Percentiles rank a stretch among this genome's conserved stretches.
These are phyloP conservation scores for Drosophila santomea DNA, from an alignment of 1,140 invertebrate species.

Conservation along the genomic window DNA sequence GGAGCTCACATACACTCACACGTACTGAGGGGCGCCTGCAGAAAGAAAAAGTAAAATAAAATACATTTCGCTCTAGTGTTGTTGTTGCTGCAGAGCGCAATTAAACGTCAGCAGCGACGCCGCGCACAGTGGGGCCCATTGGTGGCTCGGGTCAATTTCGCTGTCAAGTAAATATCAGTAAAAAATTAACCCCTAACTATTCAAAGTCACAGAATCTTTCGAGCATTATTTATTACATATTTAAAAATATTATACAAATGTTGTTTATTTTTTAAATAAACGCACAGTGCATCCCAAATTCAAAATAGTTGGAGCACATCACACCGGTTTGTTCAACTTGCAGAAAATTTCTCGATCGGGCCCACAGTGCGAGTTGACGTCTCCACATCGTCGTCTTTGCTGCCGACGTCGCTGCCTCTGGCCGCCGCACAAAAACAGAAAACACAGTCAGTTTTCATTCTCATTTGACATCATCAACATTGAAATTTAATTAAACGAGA, in stretches of 20 bases:
- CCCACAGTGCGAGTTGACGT: conserved; percentile 46
- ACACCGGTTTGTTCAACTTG: not conserved
- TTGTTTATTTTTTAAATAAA: no score
- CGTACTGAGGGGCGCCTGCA: conserved; percentile 35
- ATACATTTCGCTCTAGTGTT: conserved; percentile 47
- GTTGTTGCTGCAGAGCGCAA: conserved; percentile 69
- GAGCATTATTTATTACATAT: no score
- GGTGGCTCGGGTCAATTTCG: not conserved
- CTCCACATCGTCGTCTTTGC: conserved; percentile 39
- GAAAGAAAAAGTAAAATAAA: conserved; percentile 64
- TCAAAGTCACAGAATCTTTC: no score
- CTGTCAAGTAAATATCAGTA: no score
- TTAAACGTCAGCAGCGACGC: conserved; percentile 63
- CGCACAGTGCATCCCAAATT: no score
- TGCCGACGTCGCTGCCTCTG: conserved; percentile 55
- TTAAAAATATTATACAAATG: no score
- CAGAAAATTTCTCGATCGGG: not conserved
- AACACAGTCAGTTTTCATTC: conserved; percentile 81
- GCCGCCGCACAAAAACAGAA: conserved; percentile 60
- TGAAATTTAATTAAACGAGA: conserved; percentile 82
- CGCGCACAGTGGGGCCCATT: conserved; percentile 16
- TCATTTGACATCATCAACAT: conserved; percentile 83
- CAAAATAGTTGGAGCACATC: no score
- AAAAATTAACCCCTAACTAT: no score
- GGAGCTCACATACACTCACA: conserved; percentile 31